Percentiles rank a stretch among this genome's conserved stretches.
These are phyloP conservation scores for Synergus umbraculus DNA, from an alignment of 2,888 invertebrate genomes.

Conservation along the genomic window DNA sequence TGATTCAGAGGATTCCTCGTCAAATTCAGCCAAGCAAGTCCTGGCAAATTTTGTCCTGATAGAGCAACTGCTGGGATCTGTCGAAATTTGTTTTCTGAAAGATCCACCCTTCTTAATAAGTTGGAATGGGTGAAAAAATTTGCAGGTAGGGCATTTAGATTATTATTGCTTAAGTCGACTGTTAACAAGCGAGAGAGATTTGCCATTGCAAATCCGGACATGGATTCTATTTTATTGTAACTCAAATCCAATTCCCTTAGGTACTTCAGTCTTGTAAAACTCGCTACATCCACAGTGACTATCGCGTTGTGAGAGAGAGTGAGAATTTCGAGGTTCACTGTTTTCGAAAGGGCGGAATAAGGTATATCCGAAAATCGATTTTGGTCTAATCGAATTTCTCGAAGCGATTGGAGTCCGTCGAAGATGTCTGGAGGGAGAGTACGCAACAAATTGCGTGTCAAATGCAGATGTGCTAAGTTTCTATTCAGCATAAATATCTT, in stretches of 20 bases:
- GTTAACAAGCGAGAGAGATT: conserved; percentile 86
- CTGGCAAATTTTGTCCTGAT: conserved; percentile 86
- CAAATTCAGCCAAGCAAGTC: conserved; percentile 87
- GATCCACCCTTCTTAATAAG: conserved; percentile 85
- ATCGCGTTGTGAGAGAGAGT: conserved; percentile 85
- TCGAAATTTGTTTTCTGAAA: conserved; percentile 88
- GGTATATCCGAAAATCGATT: conserved; percentile 88
- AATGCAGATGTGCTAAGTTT: conserved; percentile 86
- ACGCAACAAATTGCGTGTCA: conserved; percentile 84
- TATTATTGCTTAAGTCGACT: conserved; percentile 88
- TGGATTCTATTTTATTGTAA: conserved; percentile 86
- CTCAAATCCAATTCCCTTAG: conserved; percentile 87
- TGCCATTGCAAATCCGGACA: conserved; percentile 90
- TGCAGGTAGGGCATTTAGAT: conserved; percentile 86
- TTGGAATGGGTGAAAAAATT: conserved; percentile 89
- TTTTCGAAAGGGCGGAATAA: conserved; percentile 87
- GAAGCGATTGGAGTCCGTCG: conserved; percentile 84
- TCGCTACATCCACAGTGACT: conserved; percentile 86
- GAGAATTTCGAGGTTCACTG: conserved; percentile 86
- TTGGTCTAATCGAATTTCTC: conserved; percentile 85
- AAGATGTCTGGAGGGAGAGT: conserved; percentile 88
- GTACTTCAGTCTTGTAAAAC: conserved; percentile 86
- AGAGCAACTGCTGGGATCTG: conserved; percentile 88
- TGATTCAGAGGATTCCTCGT: conserved; percentile 90
- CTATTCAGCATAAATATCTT: conserved; percentile 87